Conservation (phyloP, 2,888 invertebrate species). For the Tinea trinotella region DNA sequence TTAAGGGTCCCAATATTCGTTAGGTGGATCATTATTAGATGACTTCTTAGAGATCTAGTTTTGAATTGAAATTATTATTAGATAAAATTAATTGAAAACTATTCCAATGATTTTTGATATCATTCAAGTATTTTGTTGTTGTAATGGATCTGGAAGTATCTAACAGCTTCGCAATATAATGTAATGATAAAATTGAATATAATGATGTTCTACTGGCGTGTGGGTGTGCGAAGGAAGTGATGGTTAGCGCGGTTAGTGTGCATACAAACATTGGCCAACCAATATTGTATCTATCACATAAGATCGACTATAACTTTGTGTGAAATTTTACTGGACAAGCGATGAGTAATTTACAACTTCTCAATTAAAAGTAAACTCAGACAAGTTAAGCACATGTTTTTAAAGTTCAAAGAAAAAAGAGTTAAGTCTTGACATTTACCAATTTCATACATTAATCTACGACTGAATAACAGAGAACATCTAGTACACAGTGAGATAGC, state of each 20-base stretch:
- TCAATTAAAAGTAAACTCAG: constrained; percentile 9
- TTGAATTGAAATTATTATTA: no score
- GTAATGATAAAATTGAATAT: constrained; percentile 5
- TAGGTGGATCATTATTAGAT: no score
- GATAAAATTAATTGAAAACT: no score
- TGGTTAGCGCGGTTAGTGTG: constrained; percentile 1
- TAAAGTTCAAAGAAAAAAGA: constrained; percentile 6
- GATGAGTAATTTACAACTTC: constrained; percentile 2
- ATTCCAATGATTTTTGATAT: no score
- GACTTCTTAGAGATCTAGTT: no score
- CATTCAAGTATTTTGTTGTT: background rate
- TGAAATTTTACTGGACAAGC: background rate
- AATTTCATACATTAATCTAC: constrained; percentile 63
- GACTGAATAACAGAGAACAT: constrained; percentile 61
- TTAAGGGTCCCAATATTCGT: no score
- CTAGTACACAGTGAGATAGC: constrained; percentile 47
- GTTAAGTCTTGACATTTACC: constrained; percentile 35
- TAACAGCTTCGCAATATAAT: constrained; percentile 7
- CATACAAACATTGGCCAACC: background rate
- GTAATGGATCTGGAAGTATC: background rate
- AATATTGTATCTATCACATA: background rate
- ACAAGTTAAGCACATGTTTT: constrained; percentile 13
- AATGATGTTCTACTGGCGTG: constrained; percentile 2
- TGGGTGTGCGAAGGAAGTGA: constrained; percentile 13
- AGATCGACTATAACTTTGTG: background rate